These are phyloP conservation scores for Oryzias celebensis DNA, from an alignment of 2,113 vertebrate species.

Conservation along the genomic window DNA sequence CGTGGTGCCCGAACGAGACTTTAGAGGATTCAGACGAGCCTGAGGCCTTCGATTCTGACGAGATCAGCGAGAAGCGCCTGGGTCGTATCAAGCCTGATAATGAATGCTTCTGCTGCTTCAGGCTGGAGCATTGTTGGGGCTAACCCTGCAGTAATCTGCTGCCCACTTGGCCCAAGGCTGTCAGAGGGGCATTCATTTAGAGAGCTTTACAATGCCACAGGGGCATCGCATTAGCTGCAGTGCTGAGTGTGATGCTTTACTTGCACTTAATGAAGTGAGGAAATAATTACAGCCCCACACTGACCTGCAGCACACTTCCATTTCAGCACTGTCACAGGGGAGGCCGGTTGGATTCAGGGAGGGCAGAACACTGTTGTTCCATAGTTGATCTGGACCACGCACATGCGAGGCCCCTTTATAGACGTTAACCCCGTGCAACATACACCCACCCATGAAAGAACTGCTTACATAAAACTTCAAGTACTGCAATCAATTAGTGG, in stretches of 20 bases:
- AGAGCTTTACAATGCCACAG: conserved; percentile 78
- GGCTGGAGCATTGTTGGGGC: conserved; percentile 61
- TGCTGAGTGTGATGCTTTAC: conserved; percentile 79
- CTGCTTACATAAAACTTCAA: conserved; percentile 48
- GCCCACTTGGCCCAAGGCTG: conserved; percentile 67
- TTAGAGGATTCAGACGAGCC: conserved; percentile 53
- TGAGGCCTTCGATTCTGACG: conserved; percentile 44
- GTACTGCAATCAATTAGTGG: conserved; percentile 36
- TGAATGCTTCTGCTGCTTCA: conserved; percentile 60
- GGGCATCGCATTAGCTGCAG: conserved; percentile 76
- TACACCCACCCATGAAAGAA: conserved; percentile 42
- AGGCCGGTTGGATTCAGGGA: conserved; percentile 45
- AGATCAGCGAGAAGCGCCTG: conserved; percentile 31
- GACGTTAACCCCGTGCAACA: conserved; percentile 65
- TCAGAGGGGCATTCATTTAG: conserved; percentile 75
- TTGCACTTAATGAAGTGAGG: conserved; percentile 81
- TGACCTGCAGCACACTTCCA: conserved; percentile 77
- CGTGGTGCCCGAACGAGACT: conserved; percentile 40
- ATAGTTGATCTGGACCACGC: conserved; percentile 62
- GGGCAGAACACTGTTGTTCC: conserved; percentile 60
- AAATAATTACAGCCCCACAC: conserved; percentile 80
- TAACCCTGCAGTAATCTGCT: conserved; percentile 73
- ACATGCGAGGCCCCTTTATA: conserved; percentile 58
- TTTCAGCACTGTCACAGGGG: conserved; percentile 68
- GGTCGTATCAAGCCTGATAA: conserved; percentile 65